Percentiles rank a stretch among this genome's conserved stretches.
phyloP scores from a whole-genome alignment of 2,113 vertebrate genomes.

The Callopanchax toddi region DNA sequence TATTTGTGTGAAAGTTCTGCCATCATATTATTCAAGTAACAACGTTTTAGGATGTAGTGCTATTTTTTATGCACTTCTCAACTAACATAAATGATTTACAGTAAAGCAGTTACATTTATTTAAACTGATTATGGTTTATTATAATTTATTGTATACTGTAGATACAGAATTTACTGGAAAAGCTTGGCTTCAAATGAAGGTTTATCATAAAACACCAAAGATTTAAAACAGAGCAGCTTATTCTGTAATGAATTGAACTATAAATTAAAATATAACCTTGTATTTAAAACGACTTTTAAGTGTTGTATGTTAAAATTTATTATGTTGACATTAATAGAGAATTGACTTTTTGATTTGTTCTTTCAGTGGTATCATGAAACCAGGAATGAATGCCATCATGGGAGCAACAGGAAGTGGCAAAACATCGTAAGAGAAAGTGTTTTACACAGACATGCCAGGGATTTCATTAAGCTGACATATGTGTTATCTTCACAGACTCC shows the following conservation, averaged over 20 bases:
- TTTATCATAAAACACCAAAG: neutral
- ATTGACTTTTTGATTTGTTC: neutral
- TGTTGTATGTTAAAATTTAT: neutral
- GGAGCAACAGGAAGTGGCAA: slow-evolving; percentile 85
- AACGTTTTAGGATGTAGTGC: no score
- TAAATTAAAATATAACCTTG: no score
- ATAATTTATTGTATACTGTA: no score
- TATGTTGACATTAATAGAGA: neutral
- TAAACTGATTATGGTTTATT: no score
- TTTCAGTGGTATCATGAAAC: slow-evolving; percentile 82
- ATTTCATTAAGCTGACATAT: neutral
- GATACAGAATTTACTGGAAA: neutral
- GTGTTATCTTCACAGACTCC: slow-evolving; percentile 61
- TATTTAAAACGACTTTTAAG: neutral
- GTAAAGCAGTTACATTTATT: no score
- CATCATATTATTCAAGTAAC: no score
- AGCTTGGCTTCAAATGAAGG: neutral
- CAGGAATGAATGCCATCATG: slow-evolving; percentile 85
- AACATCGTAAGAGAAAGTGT: slow-evolving; percentile 79
- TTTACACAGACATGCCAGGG: neutral
- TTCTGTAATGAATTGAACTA: neutral
- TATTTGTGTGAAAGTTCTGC: no score
- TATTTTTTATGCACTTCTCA: neutral
- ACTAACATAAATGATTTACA: no score
- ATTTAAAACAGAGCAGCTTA: neutral